Base-by-base conservation (phyloP, 2,888 invertebrate species). In the Drosophila affinis region DNA sequence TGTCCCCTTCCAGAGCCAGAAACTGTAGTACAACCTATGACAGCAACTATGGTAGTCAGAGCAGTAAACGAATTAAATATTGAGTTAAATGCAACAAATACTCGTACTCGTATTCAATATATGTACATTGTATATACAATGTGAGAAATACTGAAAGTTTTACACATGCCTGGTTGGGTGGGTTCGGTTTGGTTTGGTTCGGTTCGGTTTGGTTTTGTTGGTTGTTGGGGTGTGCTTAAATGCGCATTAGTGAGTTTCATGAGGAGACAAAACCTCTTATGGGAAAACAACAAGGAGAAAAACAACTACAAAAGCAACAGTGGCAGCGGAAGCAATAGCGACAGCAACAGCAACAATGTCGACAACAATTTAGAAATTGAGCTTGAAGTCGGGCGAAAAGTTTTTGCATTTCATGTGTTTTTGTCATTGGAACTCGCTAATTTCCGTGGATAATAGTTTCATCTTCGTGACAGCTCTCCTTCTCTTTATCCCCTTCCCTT, bases 391-490 rank as follows among this genome's bases (percentile, higher is more conserved):
- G 56, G 57, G 54, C 45, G 65, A 68, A 80, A 84, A 88, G 63
- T 88, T 86, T 79, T 72, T 72, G 75, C 77, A 78, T 78, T 80
- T 77, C 74, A 81, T 81, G 77, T 73, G 77, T 72, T 80, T 79
- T 87, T 82, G 74, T 63, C 72, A 73, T 74, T 65, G 84, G 62
- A 86, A 72, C 73, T 69, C 83, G 83, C 83, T 88, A 83, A 86
- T 84, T 84, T 88, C 79, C 75, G 73, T 75, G 82, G 88, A 82
- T 86, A 86, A 84, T 84, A 84, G 88, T 84, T 84, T 87, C 76
- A 76, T 78, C 75, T 77, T 76, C 75, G 70, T 76, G 82, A 60
- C 71, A 71, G 58, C 54, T 47, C 21, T 21, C 27, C 59, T 32
- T 49, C 55, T 55, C 65, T 24, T 27, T 32, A 44, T 44, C 32